Evolutionary conservation across 1,140 invertebrate genomes (phyloP), one percentile per base, ranked within the genome.

Genomic region (Anastrepha ludens): DNA sequence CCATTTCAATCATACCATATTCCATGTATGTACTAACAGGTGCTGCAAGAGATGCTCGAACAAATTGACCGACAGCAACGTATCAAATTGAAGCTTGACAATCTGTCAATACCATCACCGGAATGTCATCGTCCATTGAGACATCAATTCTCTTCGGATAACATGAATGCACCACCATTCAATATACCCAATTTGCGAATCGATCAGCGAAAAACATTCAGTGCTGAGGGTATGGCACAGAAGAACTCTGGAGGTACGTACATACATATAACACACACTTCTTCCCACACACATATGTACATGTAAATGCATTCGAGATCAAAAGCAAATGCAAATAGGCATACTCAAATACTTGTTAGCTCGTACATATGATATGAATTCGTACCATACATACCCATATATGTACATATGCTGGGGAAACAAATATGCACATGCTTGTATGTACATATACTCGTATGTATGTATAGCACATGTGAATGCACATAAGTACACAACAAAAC

Each of bases 21-120:
- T 65, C 47, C 9, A 20, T 65, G 29, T 29, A 29, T 29, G 29
- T 60, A 50, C 41, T 59, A n/a, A 87, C 44, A 95, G 95, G 94
- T 98, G 7, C 94, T 99, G n/a, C 97, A 98, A 90, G 97, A 98
- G 89, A 98, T 99, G 98, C 93, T 99, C 86, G 97, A 98, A 89
- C 96, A 97, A 90, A 98, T 99, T 87, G 98, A 99, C 93, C 96
- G 97, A 94, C 96, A 97, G 90, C 97, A 98, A 92, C 95, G 96
- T 29, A 97, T 97, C 91, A 97, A 97, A 93, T 93, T 98, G 89
- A 97, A 97, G 92, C 91, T 97, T 89, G 97, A 98, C 91, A 97
- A 96, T 92, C 93, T 97, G 59, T 95, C 96, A 5, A 93, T 96
- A 89, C 95, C 96, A 29, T 97, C 96, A 90, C 96, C 96, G 3